Conservation (phyloP, 2,113 vertebrate genomes). For the Ammodramus savannarum region DNA sequence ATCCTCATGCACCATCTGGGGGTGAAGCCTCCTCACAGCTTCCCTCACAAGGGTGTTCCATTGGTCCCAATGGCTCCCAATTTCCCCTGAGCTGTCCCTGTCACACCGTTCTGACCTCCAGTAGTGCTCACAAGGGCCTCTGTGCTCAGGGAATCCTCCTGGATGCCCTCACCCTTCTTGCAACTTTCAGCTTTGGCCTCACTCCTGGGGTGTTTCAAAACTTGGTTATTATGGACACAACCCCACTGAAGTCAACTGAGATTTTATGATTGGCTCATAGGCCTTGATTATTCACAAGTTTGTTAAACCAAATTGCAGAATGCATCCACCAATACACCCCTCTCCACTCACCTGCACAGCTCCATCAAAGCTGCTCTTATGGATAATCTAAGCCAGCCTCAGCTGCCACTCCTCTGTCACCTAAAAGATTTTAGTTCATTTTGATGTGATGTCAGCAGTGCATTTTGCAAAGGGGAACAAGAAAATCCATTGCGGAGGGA, state of each 20-base stretch:
- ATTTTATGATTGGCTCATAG: not conserved
- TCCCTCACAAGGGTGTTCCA: not conserved
- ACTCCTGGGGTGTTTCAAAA: not conserved
- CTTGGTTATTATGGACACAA: not conserved
- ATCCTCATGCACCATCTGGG: fast-evolving
- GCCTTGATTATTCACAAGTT: not conserved
- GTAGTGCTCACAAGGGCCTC: not conserved
- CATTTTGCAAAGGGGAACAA: not conserved
- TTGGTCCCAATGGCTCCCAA: not conserved
- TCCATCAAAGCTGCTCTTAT: not conserved
- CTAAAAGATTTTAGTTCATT: not conserved
- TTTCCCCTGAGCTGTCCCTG: fast-evolving
- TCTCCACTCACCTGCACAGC: not conserved
- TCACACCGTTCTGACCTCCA: fast-evolving
- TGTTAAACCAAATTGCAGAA: not conserved
- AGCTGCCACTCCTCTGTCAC: not conserved
- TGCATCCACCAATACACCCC: not conserved
- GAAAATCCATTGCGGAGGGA: not conserved
- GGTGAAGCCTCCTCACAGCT: not conserved
- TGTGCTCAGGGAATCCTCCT: not conserved
- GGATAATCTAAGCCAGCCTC: not conserved
- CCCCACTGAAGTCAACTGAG: not conserved
- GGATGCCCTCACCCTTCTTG: not conserved
- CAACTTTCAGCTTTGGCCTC: not conserved
- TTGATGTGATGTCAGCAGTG: not conserved